phyloP scores from a whole-genome alignment of 2,113 vertebrate genomes.

The Sebastes fasciatus region DNA sequence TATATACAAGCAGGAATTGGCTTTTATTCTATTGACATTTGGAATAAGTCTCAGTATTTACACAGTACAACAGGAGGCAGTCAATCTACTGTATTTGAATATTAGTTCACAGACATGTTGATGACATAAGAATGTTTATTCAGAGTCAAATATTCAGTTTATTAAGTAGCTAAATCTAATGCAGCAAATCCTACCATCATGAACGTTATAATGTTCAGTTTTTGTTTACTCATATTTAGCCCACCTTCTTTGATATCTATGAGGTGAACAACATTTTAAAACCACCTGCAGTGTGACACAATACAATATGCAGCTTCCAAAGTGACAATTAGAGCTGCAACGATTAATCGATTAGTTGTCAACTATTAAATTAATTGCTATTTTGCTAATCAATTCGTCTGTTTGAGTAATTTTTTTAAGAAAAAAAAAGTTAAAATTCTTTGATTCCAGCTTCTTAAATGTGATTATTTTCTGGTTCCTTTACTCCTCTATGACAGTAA shows the following conservation, averaged over 20 bases:
- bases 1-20: background rate
- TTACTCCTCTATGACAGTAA: too few species aligned
- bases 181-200: background rate
- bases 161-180: background rate
- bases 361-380: too few species aligned
- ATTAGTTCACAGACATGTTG: background rate
- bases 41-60: background rate
- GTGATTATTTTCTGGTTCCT: too few species aligned
- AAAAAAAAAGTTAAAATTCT: too few species aligned
- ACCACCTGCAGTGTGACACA: background rate
- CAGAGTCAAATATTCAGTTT: background rate
- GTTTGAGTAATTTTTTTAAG: too few species aligned
- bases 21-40: background rate
- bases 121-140: background rate
- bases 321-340: background rate
- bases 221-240: background rate
- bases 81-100: background rate
- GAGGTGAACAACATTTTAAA: background rate
- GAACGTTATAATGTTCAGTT: too few species aligned
- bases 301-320: background rate
- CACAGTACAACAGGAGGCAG: background rate
- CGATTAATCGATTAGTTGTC: too few species aligned
- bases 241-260: background rate
- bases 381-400: too few species aligned
- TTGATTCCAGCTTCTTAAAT: too few species aligned